phyloP scores from a whole-genome alignment of 2,888 invertebrate genomes.

The Drosophila histrio region DNA sequence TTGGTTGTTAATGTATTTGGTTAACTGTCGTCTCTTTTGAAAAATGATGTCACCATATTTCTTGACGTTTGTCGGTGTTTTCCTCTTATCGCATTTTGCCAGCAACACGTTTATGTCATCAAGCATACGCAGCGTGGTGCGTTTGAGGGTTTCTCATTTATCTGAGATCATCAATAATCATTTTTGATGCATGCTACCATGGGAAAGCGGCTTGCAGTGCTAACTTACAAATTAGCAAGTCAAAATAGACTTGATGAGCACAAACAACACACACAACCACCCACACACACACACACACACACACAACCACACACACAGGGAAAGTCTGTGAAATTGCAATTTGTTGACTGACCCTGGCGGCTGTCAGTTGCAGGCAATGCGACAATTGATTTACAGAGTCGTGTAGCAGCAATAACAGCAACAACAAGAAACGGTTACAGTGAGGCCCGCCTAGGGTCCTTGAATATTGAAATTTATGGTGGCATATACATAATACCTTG shows the following conservation, averaged over 20 bases:
- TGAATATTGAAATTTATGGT: slow-evolving; percentile 65
- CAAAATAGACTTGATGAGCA: background rate
- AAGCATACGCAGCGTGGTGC: slow-evolving; percentile 46
- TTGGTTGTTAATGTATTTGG: slow-evolving; percentile 42
- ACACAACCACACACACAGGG: background rate
- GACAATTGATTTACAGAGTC: slow-evolving; percentile 70
- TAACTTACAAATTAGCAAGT: slow-evolving; percentile 11
- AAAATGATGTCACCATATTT: slow-evolving; percentile 63
- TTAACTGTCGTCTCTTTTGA: slow-evolving; percentile 30
- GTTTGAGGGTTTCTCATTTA: background rate
- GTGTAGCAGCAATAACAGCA: slow-evolving; percentile 29
- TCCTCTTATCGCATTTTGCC: slow-evolving; percentile 15
- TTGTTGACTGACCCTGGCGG: slow-evolving; percentile 47
- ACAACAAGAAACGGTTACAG: background rate
- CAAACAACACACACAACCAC: background rate
- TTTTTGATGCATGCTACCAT: slow-evolving; percentile 38
- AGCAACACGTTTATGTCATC: slow-evolving; percentile 41
- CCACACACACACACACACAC: background rate
- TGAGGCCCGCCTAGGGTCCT: slow-evolving; percentile 50
- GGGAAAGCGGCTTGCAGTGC: background rate
- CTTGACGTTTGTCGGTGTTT: slow-evolving; percentile 4
- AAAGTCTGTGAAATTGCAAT: slow-evolving; percentile 55
- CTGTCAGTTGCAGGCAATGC: slow-evolving; percentile 65
- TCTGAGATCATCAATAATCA: slow-evolving; percentile 62
- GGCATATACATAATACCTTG: slow-evolving; percentile 56